Conservation (phyloP, 2,113 vertebrate genomes). For the Condylura cristata region DNA sequence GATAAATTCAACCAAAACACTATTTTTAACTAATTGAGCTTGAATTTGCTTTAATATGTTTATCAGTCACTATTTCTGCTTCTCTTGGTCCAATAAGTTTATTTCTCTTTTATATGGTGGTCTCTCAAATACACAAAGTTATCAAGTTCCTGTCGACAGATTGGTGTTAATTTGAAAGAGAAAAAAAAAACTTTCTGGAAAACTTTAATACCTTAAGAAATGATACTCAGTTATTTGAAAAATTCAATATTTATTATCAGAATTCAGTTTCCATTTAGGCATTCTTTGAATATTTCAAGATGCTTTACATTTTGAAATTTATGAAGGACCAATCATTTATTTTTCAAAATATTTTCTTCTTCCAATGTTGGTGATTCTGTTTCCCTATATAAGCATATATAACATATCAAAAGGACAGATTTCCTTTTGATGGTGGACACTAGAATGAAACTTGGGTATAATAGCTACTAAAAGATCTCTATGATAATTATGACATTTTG, state of each 20-base stretch:
- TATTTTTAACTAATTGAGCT: background rate
- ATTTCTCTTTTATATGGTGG: background rate
- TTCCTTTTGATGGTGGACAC: background rate
- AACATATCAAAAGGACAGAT: background rate
- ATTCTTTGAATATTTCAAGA: background rate
- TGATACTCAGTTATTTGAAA: background rate
- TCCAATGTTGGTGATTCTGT: background rate
- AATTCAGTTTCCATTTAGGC: background rate
- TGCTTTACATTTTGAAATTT: background rate
- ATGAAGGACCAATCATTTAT: background rate
- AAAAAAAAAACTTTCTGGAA: slow-evolving; percentile 14
- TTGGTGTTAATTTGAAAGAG: background rate
- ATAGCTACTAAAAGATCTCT: background rate
- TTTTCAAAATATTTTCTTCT: background rate
- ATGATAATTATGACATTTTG: background rate
- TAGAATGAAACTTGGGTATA: background rate
- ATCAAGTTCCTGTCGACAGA: background rate
- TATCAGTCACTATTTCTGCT: background rate
- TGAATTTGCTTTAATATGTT: background rate
- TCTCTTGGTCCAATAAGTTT: background rate
- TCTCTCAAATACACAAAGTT: background rate
- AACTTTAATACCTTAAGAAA: background rate
- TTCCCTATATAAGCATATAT: background rate
- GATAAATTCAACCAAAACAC: background rate
- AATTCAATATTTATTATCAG: background rate